These are phyloP conservation scores for Zaprionus obscuricornis DNA, from an alignment of 2,888 invertebrate genomes.

Conservation along the genomic window DNA sequence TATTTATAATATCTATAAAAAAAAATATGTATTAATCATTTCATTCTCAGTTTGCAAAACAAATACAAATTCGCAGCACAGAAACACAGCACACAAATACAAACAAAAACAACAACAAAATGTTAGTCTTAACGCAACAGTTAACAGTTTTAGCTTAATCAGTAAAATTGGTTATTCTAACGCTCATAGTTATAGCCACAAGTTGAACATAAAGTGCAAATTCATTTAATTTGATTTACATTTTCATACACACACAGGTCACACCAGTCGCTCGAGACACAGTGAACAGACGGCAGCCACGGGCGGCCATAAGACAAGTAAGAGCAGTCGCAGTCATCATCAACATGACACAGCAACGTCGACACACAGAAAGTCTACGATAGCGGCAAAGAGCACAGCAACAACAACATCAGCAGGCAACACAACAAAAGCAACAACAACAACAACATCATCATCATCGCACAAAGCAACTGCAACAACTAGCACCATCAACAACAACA, in stretches of 20 bases:
- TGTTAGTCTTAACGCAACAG: conserved; percentile 18
- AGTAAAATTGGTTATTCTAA: conserved; percentile 32
- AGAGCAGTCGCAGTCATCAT: conserved; percentile 35
- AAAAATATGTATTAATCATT: too few relatives aligned
- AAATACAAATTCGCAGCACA: too few relatives aligned
- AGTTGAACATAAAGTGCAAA: background rate
- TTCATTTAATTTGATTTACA: conserved; percentile 16
- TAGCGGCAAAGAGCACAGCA: conserved; percentile 42
- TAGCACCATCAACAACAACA: conserved; percentile 32
- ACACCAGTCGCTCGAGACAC: conserved; percentile 80
- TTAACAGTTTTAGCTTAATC: too few relatives aligned
- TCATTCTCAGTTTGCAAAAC: too few relatives aligned
- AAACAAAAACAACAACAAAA: background rate
- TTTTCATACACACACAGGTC: conserved; percentile 70
- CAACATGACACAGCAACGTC: conserved; percentile 43
- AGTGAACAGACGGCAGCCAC: conserved; percentile 46
- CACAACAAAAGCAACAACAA: conserved; percentile 45
- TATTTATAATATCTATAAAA: too few relatives aligned
- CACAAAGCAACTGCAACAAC: conserved; percentile 52
- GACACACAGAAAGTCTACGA: conserved; percentile 52
- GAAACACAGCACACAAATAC: too few relatives aligned
- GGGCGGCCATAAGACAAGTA: conserved; percentile 48
- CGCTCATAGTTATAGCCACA: background rate
- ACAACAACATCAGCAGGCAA: conserved; percentile 25
- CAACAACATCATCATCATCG: conserved; percentile 41